Base-by-base conservation (phyloP, 2,797 vertebrate species). In the Cirrhinus mrigala region DNA sequence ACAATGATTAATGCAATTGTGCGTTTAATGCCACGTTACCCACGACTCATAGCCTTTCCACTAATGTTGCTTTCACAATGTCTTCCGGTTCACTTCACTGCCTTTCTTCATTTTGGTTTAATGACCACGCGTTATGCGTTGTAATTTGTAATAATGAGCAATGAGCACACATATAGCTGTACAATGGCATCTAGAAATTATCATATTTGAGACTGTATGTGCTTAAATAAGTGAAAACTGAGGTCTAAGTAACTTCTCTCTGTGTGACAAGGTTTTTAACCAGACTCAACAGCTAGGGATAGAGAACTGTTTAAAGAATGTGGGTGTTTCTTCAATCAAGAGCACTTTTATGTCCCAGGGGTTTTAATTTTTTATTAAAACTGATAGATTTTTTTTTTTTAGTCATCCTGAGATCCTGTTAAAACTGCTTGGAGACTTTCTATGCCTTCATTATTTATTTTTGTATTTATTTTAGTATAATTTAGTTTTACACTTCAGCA, bases 21-120 rank as follows among this genome's bases (percentile, higher is more conserved):
- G 33, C 14, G 2, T 84, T 66, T 79, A 82, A 64, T 86, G 74
- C 66, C 82, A 52, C 68, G 44, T 83, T 83, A 66, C 22, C 81
- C 54, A 62, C 27, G 24, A 20, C 60, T 81, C 24, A 56, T 58
- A 24, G 4, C 54, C 15, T 24, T 50, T 74, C 3, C 15, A 29
- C 48, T 73, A 78, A 50, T 71, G 29, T 66, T 33, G 76, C 37
- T 83, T 58, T 48, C 8, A 29, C 37, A 46, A 33, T 60, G 22
- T 62, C 12, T 48, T 62, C 14, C 2, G 2, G 11, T 79, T 64
- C 58, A 44, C 6, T 79, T 79, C 24, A 44, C 9, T 44, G 40
- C 56, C 56, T 27, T 60, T 64, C 8, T 64, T 79, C 44, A 79
- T 64, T 79, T 78, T 44, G 33, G 37, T 60, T 60, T 60, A 11